Conservation (phyloP, 2,888 invertebrate genomes). For the Drosophila paranaensis region DNA sequence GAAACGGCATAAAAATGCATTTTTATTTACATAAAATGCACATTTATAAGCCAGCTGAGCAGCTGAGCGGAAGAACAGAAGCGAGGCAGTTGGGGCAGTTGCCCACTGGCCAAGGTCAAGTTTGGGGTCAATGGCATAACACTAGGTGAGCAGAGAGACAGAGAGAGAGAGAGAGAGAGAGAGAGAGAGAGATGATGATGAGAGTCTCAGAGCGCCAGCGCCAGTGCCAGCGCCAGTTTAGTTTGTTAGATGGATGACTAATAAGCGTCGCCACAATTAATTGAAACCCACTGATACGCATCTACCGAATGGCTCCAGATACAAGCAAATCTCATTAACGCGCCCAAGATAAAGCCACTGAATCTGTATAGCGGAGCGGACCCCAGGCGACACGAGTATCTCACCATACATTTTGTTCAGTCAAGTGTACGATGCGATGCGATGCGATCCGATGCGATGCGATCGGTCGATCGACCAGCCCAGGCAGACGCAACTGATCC, state of each 20-base stretch:
- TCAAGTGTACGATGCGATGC: constrained; percentile 63
- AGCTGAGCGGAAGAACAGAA: constrained; percentile 17
- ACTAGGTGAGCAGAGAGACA: constrained; percentile 37
- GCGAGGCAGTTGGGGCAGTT: constrained; percentile 6
- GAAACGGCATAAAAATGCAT: constrained; percentile 54
- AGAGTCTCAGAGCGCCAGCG: constrained; percentile 55
- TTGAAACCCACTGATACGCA: constrained; percentile 83
- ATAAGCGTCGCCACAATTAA: constrained; percentile 83
- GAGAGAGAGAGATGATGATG: constrained; percentile 11
- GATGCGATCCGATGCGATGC: constrained; percentile 52
- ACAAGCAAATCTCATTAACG: constrained; percentile 85
- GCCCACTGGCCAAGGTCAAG: constrained; percentile 65
- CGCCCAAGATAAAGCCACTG: constrained; percentile 80
- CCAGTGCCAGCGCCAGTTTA: constrained; percentile 50
- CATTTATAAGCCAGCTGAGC: constrained; percentile 48
- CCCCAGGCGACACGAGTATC: constrained; percentile 56
- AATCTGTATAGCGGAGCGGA: constrained; percentile 40
- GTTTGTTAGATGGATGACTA: constrained; percentile 84
- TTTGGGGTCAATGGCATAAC: constrained; percentile 67
- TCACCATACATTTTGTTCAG: constrained; percentile 74
- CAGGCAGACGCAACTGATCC: constrained; percentile 18
- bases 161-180: constrained; percentile 26
- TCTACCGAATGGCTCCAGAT: constrained; percentile 83
- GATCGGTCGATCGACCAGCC: constrained; percentile 31
- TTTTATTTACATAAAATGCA: constrained; percentile 65